Evolutionary conservation across 2,888 invertebrate genomes (phyloP).

Genomic region (Criorhina ranunculi): DNA sequence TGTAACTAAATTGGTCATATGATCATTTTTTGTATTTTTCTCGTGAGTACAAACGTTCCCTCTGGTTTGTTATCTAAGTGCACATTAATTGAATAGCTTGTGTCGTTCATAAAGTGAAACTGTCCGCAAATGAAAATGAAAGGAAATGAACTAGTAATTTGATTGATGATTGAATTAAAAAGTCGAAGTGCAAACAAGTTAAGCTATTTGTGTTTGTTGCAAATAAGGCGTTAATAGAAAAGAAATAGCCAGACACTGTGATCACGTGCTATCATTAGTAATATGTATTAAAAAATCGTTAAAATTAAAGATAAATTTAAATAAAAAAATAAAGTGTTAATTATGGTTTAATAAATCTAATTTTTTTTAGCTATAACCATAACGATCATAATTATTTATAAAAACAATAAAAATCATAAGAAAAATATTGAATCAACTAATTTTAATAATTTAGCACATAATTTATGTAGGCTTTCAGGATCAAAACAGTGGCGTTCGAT

Average conservation of each 20-base stretch:
- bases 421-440: no score
- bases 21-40: constrained; percentile 59
- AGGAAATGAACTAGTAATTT: constrained; percentile 27
- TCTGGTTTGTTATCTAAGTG: constrained; percentile 47
- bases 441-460: no score
- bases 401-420: not conserved
- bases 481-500: no score
- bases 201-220: constrained; percentile 1
- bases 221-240: constrained; percentile 1
- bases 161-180: constrained; percentile 61
- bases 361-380: not conserved
- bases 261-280: constrained; percentile 42
- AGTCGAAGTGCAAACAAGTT: constrained; percentile 25
- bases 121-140: constrained; percentile 44
- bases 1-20: constrained; percentile 49
- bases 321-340: constrained; percentile 1
- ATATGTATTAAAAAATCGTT: not conserved
- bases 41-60: constrained; percentile 26
- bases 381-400: not conserved
- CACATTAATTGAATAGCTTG: constrained; percentile 36
- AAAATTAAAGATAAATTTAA: constrained; percentile 2
- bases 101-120: constrained; percentile 37
- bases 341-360: not conserved
- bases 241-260: constrained; percentile 12
- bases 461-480: no score